A percentile compares a stretch with the other conserved stretches of the same genome.
Evolutionary conservation across 1,140 invertebrate species (phyloP).

Genomic region (Caenorhabditis inopinata): DNA sequence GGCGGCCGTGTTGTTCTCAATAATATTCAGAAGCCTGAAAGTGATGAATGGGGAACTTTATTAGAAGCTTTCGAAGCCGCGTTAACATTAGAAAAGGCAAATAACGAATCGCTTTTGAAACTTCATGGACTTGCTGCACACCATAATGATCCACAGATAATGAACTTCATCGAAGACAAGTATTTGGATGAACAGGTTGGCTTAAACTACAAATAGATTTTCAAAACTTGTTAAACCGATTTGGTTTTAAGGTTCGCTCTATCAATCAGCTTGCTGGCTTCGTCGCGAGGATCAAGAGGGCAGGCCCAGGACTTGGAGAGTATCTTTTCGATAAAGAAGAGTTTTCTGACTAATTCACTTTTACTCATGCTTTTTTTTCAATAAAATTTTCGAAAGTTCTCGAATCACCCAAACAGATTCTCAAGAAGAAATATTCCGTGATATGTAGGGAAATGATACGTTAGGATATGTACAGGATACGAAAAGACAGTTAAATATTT

Average conservation of each 20-base stretch:
- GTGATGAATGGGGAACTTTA: constrained; percentile 72
- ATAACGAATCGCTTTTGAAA: constrained; percentile 76
- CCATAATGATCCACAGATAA: constrained; percentile 75
- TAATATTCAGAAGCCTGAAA: no score
- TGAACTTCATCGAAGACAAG: constrained; percentile 57
- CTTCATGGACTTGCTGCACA: constrained; percentile 73
- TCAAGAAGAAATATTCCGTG: no score
- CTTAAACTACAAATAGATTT: background rate
- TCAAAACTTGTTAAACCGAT: background rate
- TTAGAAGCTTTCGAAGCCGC: constrained; percentile 69
- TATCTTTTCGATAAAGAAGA: constrained; percentile 76
- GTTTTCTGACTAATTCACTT: constrained; percentile 49
- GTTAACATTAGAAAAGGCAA: constrained; percentile 76
- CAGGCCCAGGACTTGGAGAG: constrained; percentile 76
- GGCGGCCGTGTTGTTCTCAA: constrained; percentile 70
- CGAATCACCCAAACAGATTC: no score
- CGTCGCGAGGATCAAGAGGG: constrained; percentile 75
- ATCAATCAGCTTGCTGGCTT: constrained; percentile 76
- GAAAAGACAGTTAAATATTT: no score
- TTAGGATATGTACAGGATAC: no score
- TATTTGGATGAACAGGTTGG: constrained; percentile 70
- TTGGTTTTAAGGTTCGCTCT: constrained; percentile 73
- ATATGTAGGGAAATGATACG: no score
- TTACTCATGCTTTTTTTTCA: no score
- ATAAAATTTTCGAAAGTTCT: no score